Evolutionary conservation across 2,888 invertebrate genomes (phyloP).

Genomic region (Polydrusus tereticollis): DNA sequence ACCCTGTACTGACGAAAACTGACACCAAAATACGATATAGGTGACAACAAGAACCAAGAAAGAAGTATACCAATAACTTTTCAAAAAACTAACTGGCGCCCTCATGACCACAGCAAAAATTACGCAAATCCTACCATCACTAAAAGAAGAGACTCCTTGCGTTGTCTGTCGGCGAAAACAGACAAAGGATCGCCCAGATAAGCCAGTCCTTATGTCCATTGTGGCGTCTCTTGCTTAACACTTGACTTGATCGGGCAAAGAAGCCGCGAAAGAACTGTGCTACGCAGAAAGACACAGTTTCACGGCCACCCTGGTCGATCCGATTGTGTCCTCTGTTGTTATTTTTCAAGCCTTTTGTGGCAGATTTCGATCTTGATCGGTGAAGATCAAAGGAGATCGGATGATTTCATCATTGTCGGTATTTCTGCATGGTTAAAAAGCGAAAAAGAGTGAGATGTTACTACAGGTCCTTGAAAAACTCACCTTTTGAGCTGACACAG

Average conservation of each 20-base stretch:
- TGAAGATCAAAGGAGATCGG: background rate
- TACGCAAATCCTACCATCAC: conserved; percentile 35
- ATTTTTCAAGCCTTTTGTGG: conserved; percentile 20
- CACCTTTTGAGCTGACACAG: too few relatives aligned
- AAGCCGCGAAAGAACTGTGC: conserved; percentile 35
- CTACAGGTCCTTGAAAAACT: background rate
- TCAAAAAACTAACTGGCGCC: background rate
- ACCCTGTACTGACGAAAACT: too few relatives aligned
- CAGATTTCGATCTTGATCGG: conserved; percentile 9
- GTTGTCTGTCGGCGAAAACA: conserved; percentile 46
- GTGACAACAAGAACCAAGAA: too few relatives aligned
- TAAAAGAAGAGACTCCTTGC: conserved; percentile 29
- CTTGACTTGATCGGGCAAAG: conserved; percentile 55
- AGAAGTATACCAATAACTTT: too few relatives aligned
- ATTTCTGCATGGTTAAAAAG: background rate
- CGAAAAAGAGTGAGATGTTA: conserved; percentile 2
- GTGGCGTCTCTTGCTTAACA: conserved; percentile 58
- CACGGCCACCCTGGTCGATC: conserved; percentile 33
- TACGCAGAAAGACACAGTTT: conserved; percentile 35
- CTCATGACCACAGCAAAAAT: background rate
- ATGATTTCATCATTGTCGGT: background rate
- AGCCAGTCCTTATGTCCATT: conserved; percentile 52
- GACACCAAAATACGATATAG: too few relatives aligned
- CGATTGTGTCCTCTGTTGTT: conserved; percentile 8
- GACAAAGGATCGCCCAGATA: conserved; percentile 50